These are phyloP conservation scores for Pelecanoides urinatrix DNA, from an alignment of 2,113 vertebrate species.

Conservation along the genomic window DNA sequence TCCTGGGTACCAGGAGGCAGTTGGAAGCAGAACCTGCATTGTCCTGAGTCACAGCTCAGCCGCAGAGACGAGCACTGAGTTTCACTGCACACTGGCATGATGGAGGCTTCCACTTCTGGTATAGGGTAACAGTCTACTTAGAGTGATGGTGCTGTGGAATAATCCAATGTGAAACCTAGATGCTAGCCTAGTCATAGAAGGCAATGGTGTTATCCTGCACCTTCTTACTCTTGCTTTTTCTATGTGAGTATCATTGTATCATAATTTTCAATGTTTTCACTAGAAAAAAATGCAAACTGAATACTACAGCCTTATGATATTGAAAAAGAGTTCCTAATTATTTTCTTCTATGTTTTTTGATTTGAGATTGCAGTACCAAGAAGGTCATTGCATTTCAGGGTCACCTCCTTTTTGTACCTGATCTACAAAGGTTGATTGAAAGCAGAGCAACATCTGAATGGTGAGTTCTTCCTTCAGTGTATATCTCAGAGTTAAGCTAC, in stretches of 20 bases:
- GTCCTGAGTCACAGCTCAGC: background rate
- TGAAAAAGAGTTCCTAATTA: background rate
- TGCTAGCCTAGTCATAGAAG: background rate
- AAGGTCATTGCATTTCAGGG: background rate
- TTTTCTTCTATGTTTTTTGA: background rate
- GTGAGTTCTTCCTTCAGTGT: background rate
- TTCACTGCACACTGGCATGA: background rate
- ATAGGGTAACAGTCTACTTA: background rate
- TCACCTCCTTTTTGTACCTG: background rate
- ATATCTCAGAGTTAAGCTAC: background rate
- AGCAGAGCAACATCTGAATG: background rate
- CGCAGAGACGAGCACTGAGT: background rate
- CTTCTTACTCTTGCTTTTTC: background rate
- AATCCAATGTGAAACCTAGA: background rate
- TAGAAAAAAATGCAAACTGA: background rate
- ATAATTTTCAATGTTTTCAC: background rate
- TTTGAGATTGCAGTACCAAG: background rate
- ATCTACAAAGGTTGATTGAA: conserved; percentile 6
- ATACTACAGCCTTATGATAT: background rate
- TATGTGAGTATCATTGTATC: background rate
- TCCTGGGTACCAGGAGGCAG: background rate
- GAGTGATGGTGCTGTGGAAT: background rate
- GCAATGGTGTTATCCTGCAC: background rate
- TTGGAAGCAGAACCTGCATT: background rate
- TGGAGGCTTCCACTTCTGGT: background rate